These are phyloP conservation scores for Pelusios castaneus DNA, from an alignment of 2,113 vertebrate species.

Conservation along the genomic window DNA sequence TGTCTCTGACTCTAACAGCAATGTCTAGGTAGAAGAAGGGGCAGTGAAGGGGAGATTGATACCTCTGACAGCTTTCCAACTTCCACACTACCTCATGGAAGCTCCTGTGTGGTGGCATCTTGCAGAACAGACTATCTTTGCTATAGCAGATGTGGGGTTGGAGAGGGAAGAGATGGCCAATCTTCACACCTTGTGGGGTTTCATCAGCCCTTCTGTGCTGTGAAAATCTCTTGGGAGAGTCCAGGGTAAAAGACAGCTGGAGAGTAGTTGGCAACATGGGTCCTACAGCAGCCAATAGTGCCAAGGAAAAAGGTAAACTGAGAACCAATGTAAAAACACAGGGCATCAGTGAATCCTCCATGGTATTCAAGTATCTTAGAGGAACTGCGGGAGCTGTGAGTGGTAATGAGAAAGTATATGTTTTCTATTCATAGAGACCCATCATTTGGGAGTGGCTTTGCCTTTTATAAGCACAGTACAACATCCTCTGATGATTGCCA, in stretches of 20 bases:
- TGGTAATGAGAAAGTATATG: background rate
- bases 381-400: background rate
- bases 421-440: background rate
- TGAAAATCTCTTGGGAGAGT: background rate
- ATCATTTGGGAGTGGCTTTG: background rate
- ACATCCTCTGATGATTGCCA: background rate
- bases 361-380: background rate
- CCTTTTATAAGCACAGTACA: background rate
- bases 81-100: background rate
- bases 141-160: background rate
- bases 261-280: background rate
- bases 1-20: background rate
- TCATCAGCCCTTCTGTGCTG: background rate
- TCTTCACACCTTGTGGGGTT: background rate
- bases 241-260: background rate
- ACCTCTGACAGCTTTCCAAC: background rate
- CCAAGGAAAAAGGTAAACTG: background rate
- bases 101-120: rapidly evolving
- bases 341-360: background rate
- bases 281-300: background rate
- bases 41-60: rapidly evolving
- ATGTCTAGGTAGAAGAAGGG: background rate
- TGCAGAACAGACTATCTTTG: background rate
- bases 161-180: background rate
- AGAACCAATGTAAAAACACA: background rate